These are phyloP conservation scores for Falcaria lacertinaria DNA, from an alignment of 2,888 invertebrate species.

Conservation along the genomic window DNA sequence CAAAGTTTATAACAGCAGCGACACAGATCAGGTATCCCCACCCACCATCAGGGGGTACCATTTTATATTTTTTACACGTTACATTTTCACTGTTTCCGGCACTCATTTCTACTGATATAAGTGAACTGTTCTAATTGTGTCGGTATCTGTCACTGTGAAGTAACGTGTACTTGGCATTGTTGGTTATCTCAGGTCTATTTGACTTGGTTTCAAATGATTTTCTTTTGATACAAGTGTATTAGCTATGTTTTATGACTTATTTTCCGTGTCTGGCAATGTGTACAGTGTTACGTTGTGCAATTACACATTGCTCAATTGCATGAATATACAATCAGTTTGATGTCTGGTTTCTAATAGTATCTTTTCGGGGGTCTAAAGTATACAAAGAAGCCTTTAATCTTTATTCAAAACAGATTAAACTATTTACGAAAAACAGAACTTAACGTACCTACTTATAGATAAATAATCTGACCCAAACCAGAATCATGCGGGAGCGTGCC, in stretches of 20 bases:
- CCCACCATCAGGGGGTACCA: conserved; percentile 82
- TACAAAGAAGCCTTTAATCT: no score
- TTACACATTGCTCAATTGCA: no score
- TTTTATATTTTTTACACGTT: conserved; percentile 34
- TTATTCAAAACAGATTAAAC: no score
- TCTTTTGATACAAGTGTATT: not conserved
- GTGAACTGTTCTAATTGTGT: not conserved
- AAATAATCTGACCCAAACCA: no score
- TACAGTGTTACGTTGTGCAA: no score
- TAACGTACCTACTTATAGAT: no score
- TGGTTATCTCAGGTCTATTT: not conserved
- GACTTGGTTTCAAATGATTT: not conserved
- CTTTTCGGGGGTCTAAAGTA: no score
- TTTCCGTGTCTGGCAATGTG: no score
- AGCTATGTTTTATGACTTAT: not conserved
- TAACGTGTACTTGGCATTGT: not conserved
- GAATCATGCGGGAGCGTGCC: no score
- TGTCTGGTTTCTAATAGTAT: no score
- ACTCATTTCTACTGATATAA: conserved; percentile 25
- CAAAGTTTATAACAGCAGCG: conserved; percentile 79
- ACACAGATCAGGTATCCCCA: conserved; percentile 85
- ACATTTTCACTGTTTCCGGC: conserved; percentile 18
- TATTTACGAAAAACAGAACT: no score
- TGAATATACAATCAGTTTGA: no score
- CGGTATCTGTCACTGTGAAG: not conserved